Conservation (phyloP, 2,113 vertebrate species). For the Alethe diademata region DNA sequence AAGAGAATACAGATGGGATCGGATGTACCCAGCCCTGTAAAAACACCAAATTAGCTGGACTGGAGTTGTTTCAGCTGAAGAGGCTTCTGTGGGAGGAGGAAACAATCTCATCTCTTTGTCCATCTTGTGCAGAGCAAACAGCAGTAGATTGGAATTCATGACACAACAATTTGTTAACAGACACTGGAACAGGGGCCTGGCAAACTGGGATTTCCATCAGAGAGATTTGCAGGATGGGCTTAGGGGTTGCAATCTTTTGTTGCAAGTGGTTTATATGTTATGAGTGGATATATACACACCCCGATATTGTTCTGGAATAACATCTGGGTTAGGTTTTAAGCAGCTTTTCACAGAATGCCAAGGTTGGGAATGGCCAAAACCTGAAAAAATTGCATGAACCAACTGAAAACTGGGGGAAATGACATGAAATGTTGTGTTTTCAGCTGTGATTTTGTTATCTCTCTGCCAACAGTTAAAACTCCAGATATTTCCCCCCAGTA, state of each 20-base stretch:
- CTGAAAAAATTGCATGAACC: neutral
- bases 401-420: neutral
- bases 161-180: neutral
- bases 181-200: neutral
- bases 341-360: neutral
- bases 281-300: neutral
- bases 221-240: neutral
- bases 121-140: neutral
- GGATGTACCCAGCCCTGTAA: neutral
- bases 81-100: neutral
- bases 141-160: neutral
- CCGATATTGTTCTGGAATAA: neutral
- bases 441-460: neutral
- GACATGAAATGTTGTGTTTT: neutral
- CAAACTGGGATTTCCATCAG: neutral
- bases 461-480: neutral
- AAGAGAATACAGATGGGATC: neutral
- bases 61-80: neutral
- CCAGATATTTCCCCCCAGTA: accelerated
- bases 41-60: neutral
- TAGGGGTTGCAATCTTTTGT: neutral
- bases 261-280: neutral
- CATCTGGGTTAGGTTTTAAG: neutral
- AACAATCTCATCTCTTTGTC: slow-evolving; percentile 22
- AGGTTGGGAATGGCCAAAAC: neutral